These are phyloP conservation scores for Lasioglossum zephyrum DNA, from an alignment of 2,888 invertebrate genomes.

Conservation along the genomic window DNA sequence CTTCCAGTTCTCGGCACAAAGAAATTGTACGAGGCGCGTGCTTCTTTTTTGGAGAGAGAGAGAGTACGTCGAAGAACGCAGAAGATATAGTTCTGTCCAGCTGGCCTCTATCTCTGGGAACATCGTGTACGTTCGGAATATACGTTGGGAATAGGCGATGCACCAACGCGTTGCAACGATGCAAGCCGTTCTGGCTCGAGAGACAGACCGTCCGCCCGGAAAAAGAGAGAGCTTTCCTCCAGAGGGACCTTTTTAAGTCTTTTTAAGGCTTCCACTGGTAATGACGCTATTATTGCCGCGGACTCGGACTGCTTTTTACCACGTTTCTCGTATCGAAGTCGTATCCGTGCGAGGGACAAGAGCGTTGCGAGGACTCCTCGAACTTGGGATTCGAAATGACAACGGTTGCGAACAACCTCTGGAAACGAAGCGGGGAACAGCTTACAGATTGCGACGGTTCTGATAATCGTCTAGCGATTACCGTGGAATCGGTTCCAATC, in stretches of 20 bases:
- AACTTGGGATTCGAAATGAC: background rate
- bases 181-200: background rate
- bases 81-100: background rate
- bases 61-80: background rate
- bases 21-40: background rate
- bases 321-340: background rate
- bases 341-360: background rate
- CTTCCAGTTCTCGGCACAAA: background rate
- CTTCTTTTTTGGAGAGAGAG: background rate
- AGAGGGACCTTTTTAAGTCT: background rate
- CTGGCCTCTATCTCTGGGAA: background rate
- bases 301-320: background rate
- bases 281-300: background rate
- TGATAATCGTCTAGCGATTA: background rate
- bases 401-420: background rate
- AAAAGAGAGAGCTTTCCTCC: conserved; percentile 1
- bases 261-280: background rate
- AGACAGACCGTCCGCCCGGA: background rate
- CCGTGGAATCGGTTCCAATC: background rate
- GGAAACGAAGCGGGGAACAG: background rate
- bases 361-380: background rate
- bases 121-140: background rate
- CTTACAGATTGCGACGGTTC: background rate
- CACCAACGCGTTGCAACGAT: background rate
- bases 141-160: background rate